Conservation (phyloP, 2,113 vertebrate genomes). For the Macroglossus sobrinus region DNA sequence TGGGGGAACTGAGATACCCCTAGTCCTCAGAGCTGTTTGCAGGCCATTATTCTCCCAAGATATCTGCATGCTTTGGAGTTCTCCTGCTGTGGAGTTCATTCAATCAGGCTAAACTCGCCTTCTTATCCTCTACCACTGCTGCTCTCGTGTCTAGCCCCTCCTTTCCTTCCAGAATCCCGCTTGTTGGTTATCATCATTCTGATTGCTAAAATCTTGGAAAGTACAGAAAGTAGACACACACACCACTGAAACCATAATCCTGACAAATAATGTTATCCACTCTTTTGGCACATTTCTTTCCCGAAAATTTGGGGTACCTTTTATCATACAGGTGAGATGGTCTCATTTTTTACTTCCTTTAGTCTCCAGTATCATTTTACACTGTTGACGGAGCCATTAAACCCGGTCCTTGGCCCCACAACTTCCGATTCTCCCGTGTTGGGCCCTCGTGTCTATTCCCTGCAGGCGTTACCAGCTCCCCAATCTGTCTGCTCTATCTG, state of each 20-base stretch:
- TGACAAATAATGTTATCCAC: not conserved
- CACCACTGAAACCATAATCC: not conserved
- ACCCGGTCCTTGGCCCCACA: not conserved
- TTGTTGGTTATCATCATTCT: too few relatives aligned
- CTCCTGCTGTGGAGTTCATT: too few relatives aligned
- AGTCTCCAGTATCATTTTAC: not conserved
- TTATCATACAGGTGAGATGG: not conserved
- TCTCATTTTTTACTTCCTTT: not conserved
- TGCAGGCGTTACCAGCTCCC: not conserved
- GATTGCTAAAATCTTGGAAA: not conserved
- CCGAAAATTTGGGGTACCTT: not conserved
- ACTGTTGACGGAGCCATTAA: not conserved
- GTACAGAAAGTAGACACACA: not conserved
- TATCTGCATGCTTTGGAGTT: too few relatives aligned
- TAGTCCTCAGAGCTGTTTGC: too few relatives aligned
- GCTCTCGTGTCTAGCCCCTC: too few relatives aligned
- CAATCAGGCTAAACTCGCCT: too few relatives aligned
- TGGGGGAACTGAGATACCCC: too few relatives aligned
- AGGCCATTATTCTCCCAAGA: too few relatives aligned
- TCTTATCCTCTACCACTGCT: too few relatives aligned
- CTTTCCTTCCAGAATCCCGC: too few relatives aligned
- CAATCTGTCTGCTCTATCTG: not conserved
- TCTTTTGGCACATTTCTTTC: not conserved
- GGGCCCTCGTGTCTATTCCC: not conserved
- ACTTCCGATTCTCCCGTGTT: not conserved